Conservation (phyloP, 2,113 vertebrate species). For the Ictalurus punctatus region DNA sequence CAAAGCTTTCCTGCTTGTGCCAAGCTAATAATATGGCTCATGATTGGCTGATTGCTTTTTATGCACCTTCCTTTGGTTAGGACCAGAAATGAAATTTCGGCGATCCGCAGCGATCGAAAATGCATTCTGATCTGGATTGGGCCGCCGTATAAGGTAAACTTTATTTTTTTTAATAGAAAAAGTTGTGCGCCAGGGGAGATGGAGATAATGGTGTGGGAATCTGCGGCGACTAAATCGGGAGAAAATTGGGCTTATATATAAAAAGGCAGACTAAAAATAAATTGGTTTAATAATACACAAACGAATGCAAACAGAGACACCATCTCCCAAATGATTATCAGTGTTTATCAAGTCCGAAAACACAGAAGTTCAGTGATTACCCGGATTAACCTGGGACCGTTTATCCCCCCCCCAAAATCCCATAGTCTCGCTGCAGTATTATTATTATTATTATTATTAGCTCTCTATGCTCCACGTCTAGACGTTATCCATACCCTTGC, state of each 20-base stretch:
- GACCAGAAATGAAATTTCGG: neutral
- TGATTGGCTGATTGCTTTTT: constrained; percentile 30
- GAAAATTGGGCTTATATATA: neutral
- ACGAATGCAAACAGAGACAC: neutral
- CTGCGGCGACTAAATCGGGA: neutral
- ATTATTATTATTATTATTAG: constrained; percentile 27
- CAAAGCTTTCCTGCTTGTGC: constrained; percentile 21
- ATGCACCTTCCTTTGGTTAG: constrained; percentile 4
- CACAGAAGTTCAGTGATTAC: constrained; percentile 15
- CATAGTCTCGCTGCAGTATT: neutral
- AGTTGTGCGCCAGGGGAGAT: neutral
- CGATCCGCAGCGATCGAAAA: neutral
- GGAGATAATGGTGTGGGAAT: constrained; percentile 20
- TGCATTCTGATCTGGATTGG: neutral
- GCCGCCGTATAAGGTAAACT: neutral
- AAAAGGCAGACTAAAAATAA: neutral
- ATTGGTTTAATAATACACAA: constrained; percentile 15
- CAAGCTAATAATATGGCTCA: constrained; percentile 36
- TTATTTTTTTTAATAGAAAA: neutral
- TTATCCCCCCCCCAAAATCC: neutral
- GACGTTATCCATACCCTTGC: neutral
- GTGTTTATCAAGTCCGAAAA: neutral
- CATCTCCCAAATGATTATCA: neutral
- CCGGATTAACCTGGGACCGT: constrained; percentile 15
- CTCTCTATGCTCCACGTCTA: neutral